A percentile compares a stretch with the other conserved stretches of the same genome.
These are phyloP conservation scores for Drosophila serrata DNA, from an alignment of 1,140 invertebrate species.

Conservation along the genomic window DNA sequence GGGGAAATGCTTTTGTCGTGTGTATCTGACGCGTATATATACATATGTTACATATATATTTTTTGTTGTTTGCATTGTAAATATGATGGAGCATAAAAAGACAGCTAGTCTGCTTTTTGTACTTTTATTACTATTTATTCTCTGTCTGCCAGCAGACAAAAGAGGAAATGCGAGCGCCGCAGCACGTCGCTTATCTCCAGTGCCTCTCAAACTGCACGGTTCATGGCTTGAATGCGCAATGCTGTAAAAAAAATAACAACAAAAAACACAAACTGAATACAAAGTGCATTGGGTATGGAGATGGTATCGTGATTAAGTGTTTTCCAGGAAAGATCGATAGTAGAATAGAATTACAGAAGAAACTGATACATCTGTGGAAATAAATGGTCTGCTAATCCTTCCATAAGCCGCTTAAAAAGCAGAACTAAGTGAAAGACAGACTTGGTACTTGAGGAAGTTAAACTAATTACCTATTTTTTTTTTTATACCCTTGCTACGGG, in stretches of 20 bases:
- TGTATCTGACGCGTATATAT: constrained; percentile 30
- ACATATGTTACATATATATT: not conserved
- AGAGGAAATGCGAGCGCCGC: constrained; percentile 53
- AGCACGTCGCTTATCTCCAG: constrained; percentile 57
- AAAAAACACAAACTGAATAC: constrained; percentile 18
- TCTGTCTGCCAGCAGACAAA: constrained; percentile 33
- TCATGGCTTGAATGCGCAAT: constrained; percentile 63
- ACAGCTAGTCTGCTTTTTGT: constrained; percentile 50
- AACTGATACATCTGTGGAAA: constrained; percentile 22
- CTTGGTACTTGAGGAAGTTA: not conserved
- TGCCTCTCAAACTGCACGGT: constrained; percentile 58
- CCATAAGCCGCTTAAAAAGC: not conserved
- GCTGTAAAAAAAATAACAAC: not conserved
- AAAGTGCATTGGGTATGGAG: constrained; percentile 1
- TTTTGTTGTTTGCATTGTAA: constrained; percentile 52
- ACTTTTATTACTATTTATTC: constrained; percentile 54
- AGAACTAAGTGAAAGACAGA: not conserved
- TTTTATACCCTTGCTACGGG: not conserved
- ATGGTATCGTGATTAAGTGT: constrained; percentile 26
- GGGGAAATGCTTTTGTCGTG: constrained; percentile 41
- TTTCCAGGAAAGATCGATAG: constrained; percentile 26
- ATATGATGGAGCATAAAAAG: constrained; percentile 52
- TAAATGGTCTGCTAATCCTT: not conserved
- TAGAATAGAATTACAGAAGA: constrained; percentile 17
- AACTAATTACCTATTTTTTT: constrained; percentile 1